Percentiles rank a stretch among this genome's conserved stretches.
These are phyloP conservation scores for Drosophila gaucha DNA, from an alignment of 2,888 invertebrate species.

Conservation along the genomic window DNA sequence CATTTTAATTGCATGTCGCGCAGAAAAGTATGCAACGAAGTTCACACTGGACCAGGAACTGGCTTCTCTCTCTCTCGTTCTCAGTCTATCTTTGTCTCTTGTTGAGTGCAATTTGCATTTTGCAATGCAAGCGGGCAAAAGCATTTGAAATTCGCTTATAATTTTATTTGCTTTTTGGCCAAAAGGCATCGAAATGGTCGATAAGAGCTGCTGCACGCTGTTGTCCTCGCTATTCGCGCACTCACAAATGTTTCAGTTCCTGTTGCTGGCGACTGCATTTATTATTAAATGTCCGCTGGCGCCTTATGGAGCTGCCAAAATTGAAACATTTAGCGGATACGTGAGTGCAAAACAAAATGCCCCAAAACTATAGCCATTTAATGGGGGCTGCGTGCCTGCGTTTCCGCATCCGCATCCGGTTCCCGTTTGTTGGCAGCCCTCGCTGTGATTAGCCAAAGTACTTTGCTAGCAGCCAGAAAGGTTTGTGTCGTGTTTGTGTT, in stretches of 20 bases:
- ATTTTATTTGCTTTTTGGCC: conserved; percentile 71
- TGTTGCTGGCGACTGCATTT: conserved; percentile 49
- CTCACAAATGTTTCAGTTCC: conserved; percentile 25
- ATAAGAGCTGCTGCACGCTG: conserved; percentile 36
- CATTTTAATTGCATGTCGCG: conserved; percentile 80
- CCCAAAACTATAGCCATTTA: conserved; percentile 36
- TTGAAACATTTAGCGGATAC: conserved; percentile 72
- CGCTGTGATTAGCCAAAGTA: conserved; percentile 73
- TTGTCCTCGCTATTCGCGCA: conserved; percentile 43
- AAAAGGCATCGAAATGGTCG: conserved; percentile 36
- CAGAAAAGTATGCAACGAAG: conserved; percentile 72
- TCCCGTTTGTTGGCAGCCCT: conserved; percentile 40
- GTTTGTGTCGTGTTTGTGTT: conserved; percentile 23
- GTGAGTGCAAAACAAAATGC: conserved; percentile 43
- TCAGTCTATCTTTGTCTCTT: background rate
- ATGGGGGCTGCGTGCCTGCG: conserved; percentile 47
- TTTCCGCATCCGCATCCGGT: conserved; percentile 60
- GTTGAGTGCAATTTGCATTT: conserved; percentile 77
- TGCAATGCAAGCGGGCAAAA: conserved; percentile 54
- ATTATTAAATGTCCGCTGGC: conserved; percentile 69
- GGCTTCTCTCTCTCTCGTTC: conserved; percentile 8
- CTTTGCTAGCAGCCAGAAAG: conserved; percentile 41
- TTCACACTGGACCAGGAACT: conserved; percentile 40
- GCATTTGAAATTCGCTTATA: conserved; percentile 72
- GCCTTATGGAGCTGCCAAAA: conserved; percentile 71